Conservation (phyloP, 2,888 invertebrate genomes). For the Pandemis heparana region DNA sequence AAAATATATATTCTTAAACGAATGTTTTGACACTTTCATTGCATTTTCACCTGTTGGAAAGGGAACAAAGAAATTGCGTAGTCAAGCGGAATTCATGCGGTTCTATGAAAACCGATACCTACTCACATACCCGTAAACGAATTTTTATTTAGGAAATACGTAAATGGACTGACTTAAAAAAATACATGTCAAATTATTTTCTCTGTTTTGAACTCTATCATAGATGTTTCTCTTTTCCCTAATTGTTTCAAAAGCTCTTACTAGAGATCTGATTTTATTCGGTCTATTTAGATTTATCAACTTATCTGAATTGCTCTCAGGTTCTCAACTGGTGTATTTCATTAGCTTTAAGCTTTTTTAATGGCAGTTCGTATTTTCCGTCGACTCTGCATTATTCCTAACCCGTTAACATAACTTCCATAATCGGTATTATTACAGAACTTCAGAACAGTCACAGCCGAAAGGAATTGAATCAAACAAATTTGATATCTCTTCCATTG, state of each 20-base stretch:
- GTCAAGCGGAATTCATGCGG: neutral
- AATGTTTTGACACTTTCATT: slow-evolving; percentile 1
- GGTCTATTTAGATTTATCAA: neutral
- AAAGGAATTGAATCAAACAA: slow-evolving; percentile 38
- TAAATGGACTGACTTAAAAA: no score
- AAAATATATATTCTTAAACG: slow-evolving; percentile 30
- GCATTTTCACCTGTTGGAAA: neutral
- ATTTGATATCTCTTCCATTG: slow-evolving; percentile 45
- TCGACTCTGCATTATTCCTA: neutral
- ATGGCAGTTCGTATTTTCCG: neutral
- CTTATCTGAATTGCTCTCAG: neutral
- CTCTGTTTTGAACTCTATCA: neutral
- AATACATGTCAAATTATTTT: no score
- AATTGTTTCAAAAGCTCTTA: neutral
- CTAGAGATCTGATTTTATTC: neutral
- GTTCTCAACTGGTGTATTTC: neutral
- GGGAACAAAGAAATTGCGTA: neutral
- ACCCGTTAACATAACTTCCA: slow-evolving; percentile 3
- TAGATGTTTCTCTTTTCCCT: neutral
- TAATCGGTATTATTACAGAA: slow-evolving; percentile 15
- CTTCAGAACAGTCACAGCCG: slow-evolving; percentile 38
- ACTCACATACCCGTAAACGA: no score
- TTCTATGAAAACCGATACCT: neutral
- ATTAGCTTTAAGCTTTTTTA: no score
- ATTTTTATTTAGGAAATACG: no score